Conservation (phyloP, 2,797 vertebrate species). For the Tenualosa thibaudeaui region DNA sequence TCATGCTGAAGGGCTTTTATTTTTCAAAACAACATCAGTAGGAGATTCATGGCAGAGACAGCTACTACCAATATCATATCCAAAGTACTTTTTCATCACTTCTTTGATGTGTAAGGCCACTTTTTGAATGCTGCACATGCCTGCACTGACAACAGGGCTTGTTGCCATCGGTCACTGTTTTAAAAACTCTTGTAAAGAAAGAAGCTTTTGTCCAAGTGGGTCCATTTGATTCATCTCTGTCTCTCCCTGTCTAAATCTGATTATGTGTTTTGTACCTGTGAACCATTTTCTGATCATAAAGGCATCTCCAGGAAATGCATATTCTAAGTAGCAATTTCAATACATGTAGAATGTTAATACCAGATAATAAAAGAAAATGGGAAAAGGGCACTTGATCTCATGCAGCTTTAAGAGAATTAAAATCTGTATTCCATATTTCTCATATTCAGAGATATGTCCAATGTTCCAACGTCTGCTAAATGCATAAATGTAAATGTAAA, state of each 20-base stretch:
- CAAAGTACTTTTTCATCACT: conserved; percentile 10
- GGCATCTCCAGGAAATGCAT: neutral
- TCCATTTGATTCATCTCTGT: neutral
- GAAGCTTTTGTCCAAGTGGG: neutral
- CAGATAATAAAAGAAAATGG: neutral
- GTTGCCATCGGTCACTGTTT: neutral
- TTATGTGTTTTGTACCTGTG: neutral
- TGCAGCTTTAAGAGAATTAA: neutral
- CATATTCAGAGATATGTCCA: neutral
- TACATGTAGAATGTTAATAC: neutral
- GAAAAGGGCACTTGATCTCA: neutral
- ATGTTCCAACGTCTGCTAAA: too few relatives aligned
- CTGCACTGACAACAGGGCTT: neutral
- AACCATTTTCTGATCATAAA: neutral
- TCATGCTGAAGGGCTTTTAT: conserved; percentile 1
- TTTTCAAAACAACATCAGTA: neutral
- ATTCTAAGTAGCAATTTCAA: neutral
- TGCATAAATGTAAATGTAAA: too few relatives aligned
- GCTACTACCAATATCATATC: conserved; percentile 10
- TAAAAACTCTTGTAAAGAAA: neutral
- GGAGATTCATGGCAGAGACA: neutral
- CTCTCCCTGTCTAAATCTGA: neutral
- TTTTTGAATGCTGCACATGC: neutral
- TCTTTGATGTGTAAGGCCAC: neutral
- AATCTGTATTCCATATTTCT: neutral